These are phyloP conservation scores for Peromyscus polionotus DNA, from an alignment of 2,113 vertebrate genomes.

Conservation along the genomic window DNA sequence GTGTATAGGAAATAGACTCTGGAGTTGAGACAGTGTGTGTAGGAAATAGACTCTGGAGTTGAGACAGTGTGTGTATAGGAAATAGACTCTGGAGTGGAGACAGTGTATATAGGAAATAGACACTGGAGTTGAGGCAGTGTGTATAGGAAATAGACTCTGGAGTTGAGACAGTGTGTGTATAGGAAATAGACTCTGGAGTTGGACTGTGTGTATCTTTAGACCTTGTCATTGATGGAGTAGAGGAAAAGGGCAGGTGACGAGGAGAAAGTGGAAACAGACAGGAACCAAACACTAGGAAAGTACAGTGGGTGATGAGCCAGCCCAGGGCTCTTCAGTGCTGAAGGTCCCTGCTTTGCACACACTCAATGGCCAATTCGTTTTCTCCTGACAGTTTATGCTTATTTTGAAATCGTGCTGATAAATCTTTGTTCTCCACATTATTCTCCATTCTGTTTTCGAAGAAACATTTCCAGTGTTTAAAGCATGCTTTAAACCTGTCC, in stretches of 20 bases:
- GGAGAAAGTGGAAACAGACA: background rate
- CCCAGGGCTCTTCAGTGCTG: background rate
- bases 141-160: background rate
- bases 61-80: background rate
- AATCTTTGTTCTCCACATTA: constrained; percentile 14
- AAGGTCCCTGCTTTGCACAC: background rate
- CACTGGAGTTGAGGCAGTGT: background rate
- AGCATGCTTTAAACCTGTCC: constrained; percentile 16
- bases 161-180: background rate
- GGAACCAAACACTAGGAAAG: background rate
- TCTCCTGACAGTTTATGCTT: background rate
- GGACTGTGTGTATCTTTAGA: background rate
- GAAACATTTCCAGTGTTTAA: background rate
- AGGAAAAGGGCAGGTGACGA: background rate
- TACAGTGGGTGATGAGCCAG: background rate
- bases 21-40: background rate
- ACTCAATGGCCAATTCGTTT: background rate
- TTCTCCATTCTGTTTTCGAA: constrained; percentile 36
- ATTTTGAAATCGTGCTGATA: background rate
- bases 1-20: background rate
- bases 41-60: background rate
- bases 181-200: background rate
- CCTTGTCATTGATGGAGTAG: background rate
- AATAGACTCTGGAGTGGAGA: background rate
- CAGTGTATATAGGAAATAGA: background rate